Base-by-base conservation (phyloP, 2,797 vertebrate genomes). In the Lithobates pipiens region DNA sequence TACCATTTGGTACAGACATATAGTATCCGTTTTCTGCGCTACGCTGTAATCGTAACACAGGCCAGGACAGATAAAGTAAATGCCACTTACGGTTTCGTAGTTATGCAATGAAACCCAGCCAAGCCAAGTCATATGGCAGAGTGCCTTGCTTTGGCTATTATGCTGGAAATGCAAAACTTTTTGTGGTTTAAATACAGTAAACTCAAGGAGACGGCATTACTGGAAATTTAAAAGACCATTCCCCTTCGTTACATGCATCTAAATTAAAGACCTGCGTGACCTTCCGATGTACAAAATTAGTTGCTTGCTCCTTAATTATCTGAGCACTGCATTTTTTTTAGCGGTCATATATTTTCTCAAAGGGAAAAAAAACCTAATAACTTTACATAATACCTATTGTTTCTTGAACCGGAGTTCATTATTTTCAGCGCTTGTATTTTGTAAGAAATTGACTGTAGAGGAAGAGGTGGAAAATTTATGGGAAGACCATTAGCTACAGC, bases 171-270 rank as follows among this genome's bases (percentile, higher is more conserved):
- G 82, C 89, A 93, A 89, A 87, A 88, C 88, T 88, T 88, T 90
- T 77, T 90, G 91, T 89, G 92, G 88, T 92, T 93, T 91, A 91
- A 90, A 91, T 87, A 83, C 85, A 83, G 85, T 87, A 77, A 89
- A 85, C 91, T 92, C 92, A 89, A 89, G 91, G 90, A 94, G 89
- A 92, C 89, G 88, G 88, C 91, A 87, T 95, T 94, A 91, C 92
- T 94, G 93, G 92, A 94, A 93, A 89, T 90, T 91, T 92, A 87
- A 88, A 92, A 86, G 84, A 90, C 74, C 76, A 29, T 91, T 92
- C 91, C 91, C 92, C 90, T 84, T 86, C 70, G 85, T 90, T 89
- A 86, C 87, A 77, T 89, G 85, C 39, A 0, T 89, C 89, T 93
- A 89, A 90, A 91, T 16, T 89, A 92, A 91, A 88, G 88, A 89